phyloP scores from a whole-genome alignment of 2,888 invertebrate species.

The Ophioninae sp. region DNA sequence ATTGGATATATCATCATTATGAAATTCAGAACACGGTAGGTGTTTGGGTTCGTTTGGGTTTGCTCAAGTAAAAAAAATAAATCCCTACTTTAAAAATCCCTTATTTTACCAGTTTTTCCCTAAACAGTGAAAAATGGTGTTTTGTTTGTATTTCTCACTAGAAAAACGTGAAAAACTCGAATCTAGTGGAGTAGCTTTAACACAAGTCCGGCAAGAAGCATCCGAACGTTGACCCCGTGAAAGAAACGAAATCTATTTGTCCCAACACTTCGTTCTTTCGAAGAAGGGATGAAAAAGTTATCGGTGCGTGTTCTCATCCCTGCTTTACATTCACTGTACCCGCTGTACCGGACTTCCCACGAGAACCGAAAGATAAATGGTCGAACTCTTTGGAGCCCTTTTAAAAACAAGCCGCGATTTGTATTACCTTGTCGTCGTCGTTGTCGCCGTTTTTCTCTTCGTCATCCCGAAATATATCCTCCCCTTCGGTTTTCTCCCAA shows the following conservation, averaged over 20 bases:
- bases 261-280: background rate
- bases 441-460: slow-evolving; percentile 26
- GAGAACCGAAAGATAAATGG: slow-evolving; percentile 26
- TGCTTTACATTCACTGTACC: slow-evolving; percentile 8
- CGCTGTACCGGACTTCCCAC: slow-evolving; percentile 8
- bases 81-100: no score
- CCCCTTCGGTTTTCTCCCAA: slow-evolving; percentile 42
- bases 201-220: background rate
- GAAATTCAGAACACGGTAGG: no score
- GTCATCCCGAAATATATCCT: slow-evolving; percentile 22
- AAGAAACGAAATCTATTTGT: background rate
- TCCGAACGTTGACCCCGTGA: background rate
- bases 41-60: no score
- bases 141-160: background rate
- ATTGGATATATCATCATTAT: no score
- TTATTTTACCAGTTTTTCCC: no score
- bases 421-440: slow-evolving; percentile 60
- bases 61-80: no score
- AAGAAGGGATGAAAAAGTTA: background rate
- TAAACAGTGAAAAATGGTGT: no score
- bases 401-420: slow-evolving; percentile 64
- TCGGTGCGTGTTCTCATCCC: background rate
- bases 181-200: background rate
- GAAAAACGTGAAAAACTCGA: background rate
- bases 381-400: slow-evolving; percentile 44